A percentile compares a stretch with the other conserved stretches of the same genome.
These are phyloP conservation scores for Pangasius sanitwongsei DNA, from an alignment of 2,797 vertebrate genomes.

Conservation along the genomic window DNA sequence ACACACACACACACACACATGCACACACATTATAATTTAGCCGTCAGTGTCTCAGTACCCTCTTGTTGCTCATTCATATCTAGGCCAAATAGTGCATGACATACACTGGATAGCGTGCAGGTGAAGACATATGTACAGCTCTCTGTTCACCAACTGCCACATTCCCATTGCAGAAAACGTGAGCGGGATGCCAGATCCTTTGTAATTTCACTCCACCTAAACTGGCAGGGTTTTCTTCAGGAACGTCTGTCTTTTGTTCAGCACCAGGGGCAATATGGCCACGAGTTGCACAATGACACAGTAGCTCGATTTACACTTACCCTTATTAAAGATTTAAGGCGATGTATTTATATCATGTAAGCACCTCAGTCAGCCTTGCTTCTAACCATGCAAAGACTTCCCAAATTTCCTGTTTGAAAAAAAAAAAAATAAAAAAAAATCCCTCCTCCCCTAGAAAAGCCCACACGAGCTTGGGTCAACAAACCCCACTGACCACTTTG, in stretches of 20 bases:
- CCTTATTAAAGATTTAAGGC: conserved; percentile 55
- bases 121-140: conserved; percentile 60
- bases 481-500: conserved; percentile 71
- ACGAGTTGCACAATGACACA: conserved; percentile 49
- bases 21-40: neutral
- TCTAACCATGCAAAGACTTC: conserved; percentile 59
- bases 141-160: conserved; percentile 33
- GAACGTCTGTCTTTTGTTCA: conserved; percentile 44
- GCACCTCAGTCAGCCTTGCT: conserved; percentile 61
- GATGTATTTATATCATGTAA: conserved; percentile 62
- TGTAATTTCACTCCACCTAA: conserved; percentile 6
- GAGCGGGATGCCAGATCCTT: neutral
- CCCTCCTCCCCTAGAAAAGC: conserved; percentile 66
- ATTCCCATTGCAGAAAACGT: conserved; percentile 5
- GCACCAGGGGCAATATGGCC: neutral
- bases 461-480: conserved; percentile 68
- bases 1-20: neutral
- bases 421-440: conserved; percentile 50
- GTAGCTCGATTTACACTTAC: conserved; percentile 66
- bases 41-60: conserved; percentile 56
- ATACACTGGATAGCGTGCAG: conserved; percentile 31
- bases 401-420: conserved; percentile 69
- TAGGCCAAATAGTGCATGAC: conserved; percentile 69
- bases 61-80: conserved; percentile 69
- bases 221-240: conserved; percentile 45